Base-by-base conservation (phyloP, 2,888 invertebrate species). In the Miltochrista miniata region DNA sequence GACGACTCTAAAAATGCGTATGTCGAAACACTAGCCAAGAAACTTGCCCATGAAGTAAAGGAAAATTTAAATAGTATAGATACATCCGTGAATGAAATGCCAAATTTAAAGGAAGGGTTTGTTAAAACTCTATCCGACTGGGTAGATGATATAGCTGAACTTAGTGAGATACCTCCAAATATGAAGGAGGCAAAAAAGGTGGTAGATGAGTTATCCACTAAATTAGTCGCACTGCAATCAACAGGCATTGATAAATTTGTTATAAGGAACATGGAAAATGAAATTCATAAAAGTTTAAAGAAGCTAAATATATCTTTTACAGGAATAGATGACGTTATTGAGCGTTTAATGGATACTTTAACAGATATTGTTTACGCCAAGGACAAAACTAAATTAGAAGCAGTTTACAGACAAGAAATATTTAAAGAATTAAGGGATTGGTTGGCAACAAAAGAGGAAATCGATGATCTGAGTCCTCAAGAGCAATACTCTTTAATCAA, bases 401-500 rank as follows among this genome's bases (percentile, higher is more conserved):
- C 55, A 31, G 47, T 60, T 36, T 42, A 67, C 51, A 41, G 74
- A n/a, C 36, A 50, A 14, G 35, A 66, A 51, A 11, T 14, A 13
- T 51, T 39, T 13, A 35, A 15, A 36, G 57, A 61, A 45, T 18
- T 74, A 7, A 50, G 14, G 12, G 54, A 69, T 35, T 76, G 70
- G 72, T 46, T 79, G 9, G 55, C 63, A 30, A 51, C 46, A 7
- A 48, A 64, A 35, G 39, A 61, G 24, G 42, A 48, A 15, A 51
- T 46, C 1, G 48, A 36, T 29, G 14, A 56, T 10, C 30, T 59
- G 33, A 13, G 35, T 14, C 42, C 45, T 13, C 29, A 18, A 10
- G 54, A 51, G 36, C 34, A 55, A 5, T 24, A 44, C 7, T 38
- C 47, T 37, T 10, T 59, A 3, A 13, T 13, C 8, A 18, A 46